phyloP scores from a whole-genome alignment of 2,888 invertebrate species.

The Artemia sinica region DNA sequence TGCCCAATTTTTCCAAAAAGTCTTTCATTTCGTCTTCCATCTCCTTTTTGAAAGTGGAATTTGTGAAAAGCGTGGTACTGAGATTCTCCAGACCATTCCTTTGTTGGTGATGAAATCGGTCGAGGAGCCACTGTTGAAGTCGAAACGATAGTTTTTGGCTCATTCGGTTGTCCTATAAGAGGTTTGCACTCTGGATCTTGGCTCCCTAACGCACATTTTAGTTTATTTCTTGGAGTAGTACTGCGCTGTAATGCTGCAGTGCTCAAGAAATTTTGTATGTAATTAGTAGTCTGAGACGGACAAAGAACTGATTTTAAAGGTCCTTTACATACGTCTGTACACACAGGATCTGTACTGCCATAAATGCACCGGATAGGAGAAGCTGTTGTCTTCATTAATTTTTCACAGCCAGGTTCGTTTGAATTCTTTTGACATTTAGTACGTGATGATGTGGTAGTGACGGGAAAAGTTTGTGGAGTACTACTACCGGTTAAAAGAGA shows the following conservation, averaged over 20 bases:
- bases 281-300: constrained; percentile 8
- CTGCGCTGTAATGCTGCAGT: neutral
- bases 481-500: too few species aligned
- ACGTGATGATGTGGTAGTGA: too few species aligned
- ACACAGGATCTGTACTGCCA: constrained; percentile 20
- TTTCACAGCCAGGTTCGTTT: too few species aligned
- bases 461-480: too few species aligned
- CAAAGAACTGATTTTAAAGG: constrained; percentile 12
- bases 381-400: neutral
- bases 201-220: constrained; percentile 18
- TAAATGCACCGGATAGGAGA: constrained; percentile 16
- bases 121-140: neutral
- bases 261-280: neutral
- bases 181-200: constrained; percentile 20
- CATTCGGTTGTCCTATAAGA: neutral
- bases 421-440: too few species aligned
- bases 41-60: constrained; percentile 26
- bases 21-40: constrained; percentile 23
- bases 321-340: constrained; percentile 15
- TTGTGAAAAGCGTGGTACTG: constrained; percentile 27
- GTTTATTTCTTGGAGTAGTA: neutral
- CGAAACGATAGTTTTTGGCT: neutral
- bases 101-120: neutral
- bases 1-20: constrained; percentile 16
- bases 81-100: constrained; percentile 24